phyloP scores from a whole-genome alignment of 2,113 vertebrate species.

The Pygoscelis adeliae region DNA sequence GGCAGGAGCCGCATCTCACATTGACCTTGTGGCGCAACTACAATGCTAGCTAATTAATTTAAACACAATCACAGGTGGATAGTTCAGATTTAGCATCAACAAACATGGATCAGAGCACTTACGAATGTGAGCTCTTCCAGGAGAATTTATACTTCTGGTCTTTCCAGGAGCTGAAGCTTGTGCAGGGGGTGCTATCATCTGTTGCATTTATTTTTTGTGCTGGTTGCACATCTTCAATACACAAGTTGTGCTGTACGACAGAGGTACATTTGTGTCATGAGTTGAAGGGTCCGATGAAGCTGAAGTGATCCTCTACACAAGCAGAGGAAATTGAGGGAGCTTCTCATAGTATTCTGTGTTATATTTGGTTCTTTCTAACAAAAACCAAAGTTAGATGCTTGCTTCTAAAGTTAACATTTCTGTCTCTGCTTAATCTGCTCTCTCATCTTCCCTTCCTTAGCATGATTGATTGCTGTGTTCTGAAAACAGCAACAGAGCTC shows the following conservation, averaged over 20 bases:
- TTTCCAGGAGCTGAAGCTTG: neutral
- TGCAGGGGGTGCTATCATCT: neutral
- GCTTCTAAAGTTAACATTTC: constrained; percentile 20
- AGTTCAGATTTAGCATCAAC: neutral
- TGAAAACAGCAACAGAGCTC: constrained; percentile 51
- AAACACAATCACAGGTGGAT: neutral
- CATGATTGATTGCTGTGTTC: constrained; percentile 57
- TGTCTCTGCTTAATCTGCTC: constrained; percentile 40
- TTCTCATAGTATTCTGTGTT: neutral
- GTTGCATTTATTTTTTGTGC: neutral
- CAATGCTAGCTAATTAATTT: neutral
- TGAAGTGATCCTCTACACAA: neutral
- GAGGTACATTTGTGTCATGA: neutral
- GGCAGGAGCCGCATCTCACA: neutral
- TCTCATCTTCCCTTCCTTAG: constrained; percentile 51
- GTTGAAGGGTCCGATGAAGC: neutral
- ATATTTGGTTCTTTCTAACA: neutral
- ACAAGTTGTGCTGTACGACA: neutral
- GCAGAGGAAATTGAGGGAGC: neutral
- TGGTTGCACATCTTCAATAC: neutral
- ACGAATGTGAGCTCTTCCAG: neutral
- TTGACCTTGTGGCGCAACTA: neutral
- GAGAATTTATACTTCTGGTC: neutral
- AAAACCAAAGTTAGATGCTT: neutral
- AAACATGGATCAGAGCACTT: neutral